Conservation (phyloP, 2,113 vertebrate species). For the Mastomys natalensis region DNA sequence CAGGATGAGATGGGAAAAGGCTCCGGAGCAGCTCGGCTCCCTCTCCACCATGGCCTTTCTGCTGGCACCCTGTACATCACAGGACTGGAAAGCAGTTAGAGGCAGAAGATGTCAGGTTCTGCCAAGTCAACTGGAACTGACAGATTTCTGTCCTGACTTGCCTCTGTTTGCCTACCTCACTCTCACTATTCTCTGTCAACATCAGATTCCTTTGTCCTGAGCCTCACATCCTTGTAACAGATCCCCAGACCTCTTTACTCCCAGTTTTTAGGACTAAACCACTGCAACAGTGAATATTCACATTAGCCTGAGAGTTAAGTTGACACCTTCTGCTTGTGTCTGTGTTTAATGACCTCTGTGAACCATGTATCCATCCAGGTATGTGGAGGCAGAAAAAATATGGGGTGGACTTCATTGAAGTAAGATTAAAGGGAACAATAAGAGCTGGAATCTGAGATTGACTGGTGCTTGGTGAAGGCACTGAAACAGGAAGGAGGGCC, state of each 20-base stretch:
- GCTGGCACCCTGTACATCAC: rapidly evolving
- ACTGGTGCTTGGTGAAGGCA: rapidly evolving
- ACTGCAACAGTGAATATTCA: background rate
- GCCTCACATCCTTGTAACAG: background rate
- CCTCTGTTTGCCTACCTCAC: background rate
- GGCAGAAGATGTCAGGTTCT: background rate
- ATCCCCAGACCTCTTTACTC: background rate
- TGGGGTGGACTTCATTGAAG: background rate
- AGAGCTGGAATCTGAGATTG: background rate
- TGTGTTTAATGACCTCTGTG: background rate
- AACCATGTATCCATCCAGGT: background rate
- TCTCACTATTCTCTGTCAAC: background rate
- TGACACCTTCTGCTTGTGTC: background rate
- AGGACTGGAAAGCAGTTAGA: background rate
- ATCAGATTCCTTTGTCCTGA: background rate
- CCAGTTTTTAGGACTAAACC: background rate
- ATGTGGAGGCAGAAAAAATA: background rate
- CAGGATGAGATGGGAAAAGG: background rate
- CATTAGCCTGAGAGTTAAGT: background rate
- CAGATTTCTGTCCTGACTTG: background rate
- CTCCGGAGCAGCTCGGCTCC: background rate
- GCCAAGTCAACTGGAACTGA: background rate
- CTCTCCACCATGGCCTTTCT: background rate
- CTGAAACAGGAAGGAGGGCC: rapidly evolving
- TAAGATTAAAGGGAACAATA: background rate